phyloP scores from a whole-genome alignment of 2,797 vertebrate genomes.

The Mallotus villosus region DNA sequence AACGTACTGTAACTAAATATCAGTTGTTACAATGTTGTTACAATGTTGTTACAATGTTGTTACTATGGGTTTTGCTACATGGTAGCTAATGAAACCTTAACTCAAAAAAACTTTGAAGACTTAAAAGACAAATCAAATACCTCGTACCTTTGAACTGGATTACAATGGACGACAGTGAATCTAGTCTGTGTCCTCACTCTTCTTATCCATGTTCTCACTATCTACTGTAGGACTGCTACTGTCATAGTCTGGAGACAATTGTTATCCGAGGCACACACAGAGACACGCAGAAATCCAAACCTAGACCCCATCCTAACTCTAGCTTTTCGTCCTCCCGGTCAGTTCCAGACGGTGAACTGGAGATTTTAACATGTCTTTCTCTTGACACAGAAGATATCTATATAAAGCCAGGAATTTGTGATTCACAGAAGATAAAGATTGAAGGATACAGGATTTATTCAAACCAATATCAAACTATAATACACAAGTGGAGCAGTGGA shows the following conservation, averaged over 20 bases:
- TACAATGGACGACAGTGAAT: too few relatives aligned
- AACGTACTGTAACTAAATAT: too few relatives aligned
- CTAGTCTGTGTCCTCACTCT: background rate
- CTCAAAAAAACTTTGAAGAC: too few relatives aligned
- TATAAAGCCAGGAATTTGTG: background rate
- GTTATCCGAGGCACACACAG: slow-evolving; percentile 4
- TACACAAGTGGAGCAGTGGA: too few relatives aligned
- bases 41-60: too few relatives aligned
- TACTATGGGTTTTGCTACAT: too few relatives aligned
- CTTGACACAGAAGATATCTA: background rate
- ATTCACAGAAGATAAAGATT: too few relatives aligned
- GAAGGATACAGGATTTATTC: too few relatives aligned
- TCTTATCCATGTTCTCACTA: background rate
- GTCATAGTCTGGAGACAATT: background rate
- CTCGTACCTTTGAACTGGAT: too few relatives aligned
- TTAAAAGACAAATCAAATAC: too few relatives aligned
- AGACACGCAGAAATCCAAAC: slow-evolving; percentile 12
- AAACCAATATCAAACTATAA: background rate
- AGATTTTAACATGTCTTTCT: background rate
- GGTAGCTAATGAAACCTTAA: background rate
- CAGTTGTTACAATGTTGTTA: too few relatives aligned
- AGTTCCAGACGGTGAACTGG: background rate
- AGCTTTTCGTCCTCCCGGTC: slow-evolving; percentile 1
- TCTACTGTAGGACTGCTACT: background rate
- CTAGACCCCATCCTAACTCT: background rate